A percentile compares a stretch with the other conserved stretches of the same genome.
Evolutionary conservation across 2,113 vertebrate species (phyloP).

Genomic region (Hippocampus mohnikei): DNA sequence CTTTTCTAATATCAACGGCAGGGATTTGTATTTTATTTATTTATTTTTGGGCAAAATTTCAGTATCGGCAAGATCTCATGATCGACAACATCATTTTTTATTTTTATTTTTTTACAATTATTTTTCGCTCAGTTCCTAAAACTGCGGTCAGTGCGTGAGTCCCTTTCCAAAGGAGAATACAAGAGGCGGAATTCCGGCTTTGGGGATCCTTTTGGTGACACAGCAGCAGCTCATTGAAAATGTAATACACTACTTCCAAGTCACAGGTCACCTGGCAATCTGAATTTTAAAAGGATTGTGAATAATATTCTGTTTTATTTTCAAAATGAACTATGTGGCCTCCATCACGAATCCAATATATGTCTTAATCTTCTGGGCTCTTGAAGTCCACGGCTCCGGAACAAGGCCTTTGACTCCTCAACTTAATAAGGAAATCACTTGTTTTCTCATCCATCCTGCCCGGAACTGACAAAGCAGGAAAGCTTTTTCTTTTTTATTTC

Average conservation of each 20-base stretch:
- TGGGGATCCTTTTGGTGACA: slow-evolving; percentile 68
- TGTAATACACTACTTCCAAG: slow-evolving; percentile 98
- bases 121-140: slow-evolving; percentile 39
- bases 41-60: slow-evolving; percentile 24
- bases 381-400: slow-evolving; percentile 93
- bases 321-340: slow-evolving; percentile 99
- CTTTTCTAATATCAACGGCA: slow-evolving; percentile 79
- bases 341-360: slow-evolving; percentile 99
- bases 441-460: slow-evolving; percentile 90
- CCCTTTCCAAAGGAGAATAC: slow-evolving; percentile 50
- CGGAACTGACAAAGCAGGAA: slow-evolving; percentile 82
- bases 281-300: slow-evolving; percentile 99
- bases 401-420: slow-evolving; percentile 95
- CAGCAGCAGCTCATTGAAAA: slow-evolving; percentile 95
- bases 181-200: slow-evolving; percentile 73
- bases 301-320: slow-evolving; percentile 99
- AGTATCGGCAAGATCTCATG: slow-evolving; percentile 14
- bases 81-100: slow-evolving; percentile 20
- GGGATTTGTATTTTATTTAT: slow-evolving; percentile 54
- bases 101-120: slow-evolving; percentile 5
- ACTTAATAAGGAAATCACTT: slow-evolving; percentile 99
- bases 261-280: slow-evolving; percentile 99
- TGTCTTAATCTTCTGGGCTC: slow-evolving; percentile 99
- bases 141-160: slow-evolving; percentile 69
- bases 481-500: slow-evolving; percentile 76